Evolutionary conservation across 2,113 vertebrate genomes (phyloP), one percentile per base, ranked within the genome.

Genomic region (Gymnogyps californianus): DNA sequence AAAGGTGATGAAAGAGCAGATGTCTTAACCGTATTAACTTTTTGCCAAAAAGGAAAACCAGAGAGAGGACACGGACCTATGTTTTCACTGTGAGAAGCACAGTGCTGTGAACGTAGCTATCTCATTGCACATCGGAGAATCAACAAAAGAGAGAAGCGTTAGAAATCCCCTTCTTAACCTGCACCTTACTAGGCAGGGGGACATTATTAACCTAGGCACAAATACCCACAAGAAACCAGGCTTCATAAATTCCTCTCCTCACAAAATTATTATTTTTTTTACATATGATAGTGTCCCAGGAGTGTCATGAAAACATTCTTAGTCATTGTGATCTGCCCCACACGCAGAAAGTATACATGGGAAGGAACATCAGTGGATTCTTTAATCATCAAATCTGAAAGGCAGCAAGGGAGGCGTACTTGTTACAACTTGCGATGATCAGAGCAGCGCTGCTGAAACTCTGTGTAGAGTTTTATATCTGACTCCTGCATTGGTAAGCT

Each of bases 341-440:
- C 92, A 52, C 94, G 96, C 92, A 97, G 71, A 70, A 95, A 90
- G 91, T 83, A 92, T 89, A 80, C 81, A 83, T 65, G 57, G 67
- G 74, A 93, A 93, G 62, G 38, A 94, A 89, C 62, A 62, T 81
- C 90, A 89, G 28, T 74, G 80, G n/a, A 42, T 84, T 92, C 90
- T 95, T 89, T 92, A 96, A 93, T 93, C 64, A 64, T 36, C 47
- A 46, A 25, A 22, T 65, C 13, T 65, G 59, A 81, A 76, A 86
- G 66, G 72, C 78, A 87, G 70, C 2, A 6, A 66, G 90, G 52
- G 74, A 95, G 83, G 44, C 1, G 3, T 87, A 34, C 76, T 32
- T 85, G 86, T 76, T 93, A 47, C 24, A 93, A 96, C 94, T 87
- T 96, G 89, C 2, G 18, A 18, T 61, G 95, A 87, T 74, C 78